Percentiles rank a stretch among this genome's conserved stretches.
Conservation (phyloP, 2,888 invertebrate species). For the Cephonodes hylas region DNA sequence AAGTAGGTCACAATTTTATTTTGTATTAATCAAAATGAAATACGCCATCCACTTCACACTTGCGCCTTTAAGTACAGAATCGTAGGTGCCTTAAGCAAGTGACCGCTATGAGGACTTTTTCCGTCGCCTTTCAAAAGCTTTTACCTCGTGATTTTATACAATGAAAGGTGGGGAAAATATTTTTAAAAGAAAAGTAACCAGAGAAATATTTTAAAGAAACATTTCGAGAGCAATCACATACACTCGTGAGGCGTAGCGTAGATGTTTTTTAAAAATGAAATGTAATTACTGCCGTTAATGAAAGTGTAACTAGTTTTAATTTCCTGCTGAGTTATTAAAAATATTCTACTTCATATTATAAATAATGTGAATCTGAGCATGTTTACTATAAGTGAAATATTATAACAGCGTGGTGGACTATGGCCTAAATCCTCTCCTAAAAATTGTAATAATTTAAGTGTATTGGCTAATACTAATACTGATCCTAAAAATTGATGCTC, state of each 20-base stretch:
- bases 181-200: not conserved
- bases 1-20: not conserved
- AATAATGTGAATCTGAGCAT: too few relatives aligned
- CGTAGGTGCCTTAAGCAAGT: conserved; percentile 9
- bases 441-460: too few relatives aligned
- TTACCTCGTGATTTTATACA: conserved; percentile 12
- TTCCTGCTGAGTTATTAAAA: too few relatives aligned
- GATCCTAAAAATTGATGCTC: too few relatives aligned
- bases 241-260: not conserved
- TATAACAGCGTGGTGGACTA: too few relatives aligned
- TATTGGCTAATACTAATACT: too few relatives aligned
- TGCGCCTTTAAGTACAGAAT: not conserved
- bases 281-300: too few relatives aligned
- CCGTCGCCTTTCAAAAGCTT: conserved; percentile 15
- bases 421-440: too few relatives aligned
- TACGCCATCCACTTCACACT: not conserved
- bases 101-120: conserved; percentile 12
- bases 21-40: not conserved
- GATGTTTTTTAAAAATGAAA: too few relatives aligned
- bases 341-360: too few relatives aligned
- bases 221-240: not conserved
- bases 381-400: too few relatives aligned
- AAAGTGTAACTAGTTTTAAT: too few relatives aligned
- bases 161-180: conserved; percentile 2
- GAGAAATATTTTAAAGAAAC: not conserved